These are phyloP conservation scores for Nesoenas mayeri DNA, from an alignment of 2,113 vertebrate species.

Conservation along the genomic window DNA sequence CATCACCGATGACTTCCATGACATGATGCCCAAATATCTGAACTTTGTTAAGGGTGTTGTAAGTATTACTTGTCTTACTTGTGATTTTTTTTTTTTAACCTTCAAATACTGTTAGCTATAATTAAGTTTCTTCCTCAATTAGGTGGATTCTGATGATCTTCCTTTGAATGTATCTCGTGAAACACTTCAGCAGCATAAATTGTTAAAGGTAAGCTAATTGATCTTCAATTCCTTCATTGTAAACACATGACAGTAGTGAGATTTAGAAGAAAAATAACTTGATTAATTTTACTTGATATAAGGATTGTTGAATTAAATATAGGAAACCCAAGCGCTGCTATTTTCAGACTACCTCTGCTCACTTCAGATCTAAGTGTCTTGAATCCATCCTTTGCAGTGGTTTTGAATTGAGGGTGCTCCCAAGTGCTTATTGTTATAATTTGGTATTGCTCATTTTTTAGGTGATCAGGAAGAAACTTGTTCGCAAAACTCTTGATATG, in stretches of 20 bases:
- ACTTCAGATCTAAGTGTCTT: not conserved
- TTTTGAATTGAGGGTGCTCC: not conserved
- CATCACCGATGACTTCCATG: conserved; percentile 99
- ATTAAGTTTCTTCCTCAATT: not conserved
- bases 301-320: not conserved
- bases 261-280: not conserved
- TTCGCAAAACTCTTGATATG: conserved; percentile 98
- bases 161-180: conserved; percentile 98
- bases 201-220: conserved; percentile 84
- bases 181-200: conserved; percentile 97
- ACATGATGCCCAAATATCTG: conserved; percentile 99
- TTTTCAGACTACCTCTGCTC: not conserved
- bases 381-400: not conserved
- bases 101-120: not conserved
- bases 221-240: not conserved
- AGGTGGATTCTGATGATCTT: conserved; percentile 99
- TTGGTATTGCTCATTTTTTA: conserved; percentile 42
- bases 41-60: conserved; percentile 98
- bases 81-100: not conserved
- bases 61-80: conserved; percentile 66
- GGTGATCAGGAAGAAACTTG: conserved; percentile 98
- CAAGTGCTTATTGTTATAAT: not conserved
- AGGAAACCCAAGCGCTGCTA: not conserved
- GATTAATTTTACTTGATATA: not conserved
- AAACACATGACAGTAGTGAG: not conserved